Percentiles rank a stretch among this genome's conserved stretches.
Evolutionary conservation across 2,888 invertebrate species (phyloP).

Genomic region (Tanypteryx hageni): DNA sequence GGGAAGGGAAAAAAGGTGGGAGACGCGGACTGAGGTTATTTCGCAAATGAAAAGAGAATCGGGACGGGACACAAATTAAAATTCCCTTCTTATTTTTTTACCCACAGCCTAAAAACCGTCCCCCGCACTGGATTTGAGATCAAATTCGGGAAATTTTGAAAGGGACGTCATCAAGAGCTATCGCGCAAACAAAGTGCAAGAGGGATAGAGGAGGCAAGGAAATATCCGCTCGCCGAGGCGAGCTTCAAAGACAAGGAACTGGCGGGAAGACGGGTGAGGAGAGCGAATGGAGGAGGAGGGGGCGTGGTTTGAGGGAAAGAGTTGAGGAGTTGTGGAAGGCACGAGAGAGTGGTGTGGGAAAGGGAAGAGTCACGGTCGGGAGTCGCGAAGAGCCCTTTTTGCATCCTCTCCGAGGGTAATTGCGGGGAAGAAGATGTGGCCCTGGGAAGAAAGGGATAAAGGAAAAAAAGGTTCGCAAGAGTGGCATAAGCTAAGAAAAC

Average conservation of each 20-base stretch:
- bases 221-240: neutral
- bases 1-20: neutral
- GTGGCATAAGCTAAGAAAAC: neutral
- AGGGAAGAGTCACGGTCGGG: neutral
- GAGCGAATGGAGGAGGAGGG: no score
- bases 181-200: neutral
- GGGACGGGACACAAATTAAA: neutral
- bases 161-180: neutral
- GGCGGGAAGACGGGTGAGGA: no score
- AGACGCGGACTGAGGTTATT: neutral
- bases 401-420: neutral
- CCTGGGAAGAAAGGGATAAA: no score
- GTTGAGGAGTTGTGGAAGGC: no score
- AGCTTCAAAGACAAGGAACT: neutral
- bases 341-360: neutral
- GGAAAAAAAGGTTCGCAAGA: constrained; percentile 9
- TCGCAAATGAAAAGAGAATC: neutral
- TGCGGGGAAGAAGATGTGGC: neutral
- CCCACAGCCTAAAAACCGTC: no score
- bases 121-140: no score
- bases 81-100: no score
- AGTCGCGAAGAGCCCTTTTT: neutral
- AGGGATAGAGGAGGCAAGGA: neutral
- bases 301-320: no score
- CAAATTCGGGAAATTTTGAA: neutral